Base-by-base conservation (phyloP, 64 coral and sea anemone species). In the Pachyseris speciosa region DNA sequence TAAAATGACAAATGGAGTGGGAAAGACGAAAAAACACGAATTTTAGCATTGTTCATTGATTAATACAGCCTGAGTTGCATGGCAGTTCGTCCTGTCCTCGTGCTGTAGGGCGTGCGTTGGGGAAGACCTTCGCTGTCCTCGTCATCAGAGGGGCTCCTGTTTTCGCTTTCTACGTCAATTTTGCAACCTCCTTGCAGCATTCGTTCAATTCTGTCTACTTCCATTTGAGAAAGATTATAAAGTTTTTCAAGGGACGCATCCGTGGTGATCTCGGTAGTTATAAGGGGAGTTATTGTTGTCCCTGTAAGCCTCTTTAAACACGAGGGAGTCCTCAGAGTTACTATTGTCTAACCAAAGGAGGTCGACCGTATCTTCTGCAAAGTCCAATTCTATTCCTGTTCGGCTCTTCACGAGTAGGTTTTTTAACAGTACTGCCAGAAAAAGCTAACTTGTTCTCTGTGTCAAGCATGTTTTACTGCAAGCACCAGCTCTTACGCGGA, bases 261-360 rank as follows among this genome's bases (percentile, higher is more conserved):
- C 4, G 83, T 93, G 91, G 58, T 87, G 73, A 70, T 64, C 64
- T 71, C 83, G 40, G 68, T 87, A 71, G 60, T 57, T 48, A 47
- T 93, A 87, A 39, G 83, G 83, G 63, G 72, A 87, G 83, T 93
- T 87, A 44, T 93, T 93, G 55, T 66, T 92, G 72, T 93, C 73
- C 72, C 72, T 93, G 78, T 93, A 92, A 34, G 43, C 77, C 61
- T 76, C 71, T 75, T 80, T 41, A 36, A 83, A 91, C 63, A 91
- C 45, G 51, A 83, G 77, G 69, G 42, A 59, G 72, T 84, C 53
- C 11, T 72, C 89, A 70, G 66, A 83, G 69, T 83, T 44, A 48
- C 77, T 91, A 63, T 91, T 91, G 70, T 72, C 78, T 51, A 91
- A 44, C 75, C 88, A 83, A 91, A 71, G 76, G 72, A 90, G 45